phyloP scores from a whole-genome alignment of 1,140 invertebrate species.

The Aporrectodea caliginosa region DNA sequence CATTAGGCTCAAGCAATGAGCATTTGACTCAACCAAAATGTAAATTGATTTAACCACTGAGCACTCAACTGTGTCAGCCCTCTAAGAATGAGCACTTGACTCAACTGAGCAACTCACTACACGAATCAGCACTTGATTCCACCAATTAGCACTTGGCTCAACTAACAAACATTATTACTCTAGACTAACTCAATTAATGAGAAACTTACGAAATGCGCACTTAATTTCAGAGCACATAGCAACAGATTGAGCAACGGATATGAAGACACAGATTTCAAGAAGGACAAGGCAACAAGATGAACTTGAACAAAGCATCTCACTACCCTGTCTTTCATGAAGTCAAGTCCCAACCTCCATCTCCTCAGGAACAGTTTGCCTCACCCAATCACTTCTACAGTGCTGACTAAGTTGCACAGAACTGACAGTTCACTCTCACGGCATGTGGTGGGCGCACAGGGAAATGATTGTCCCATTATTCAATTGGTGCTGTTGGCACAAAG shows the following conservation, averaged over 20 bases:
- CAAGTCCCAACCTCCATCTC: too few species aligned
- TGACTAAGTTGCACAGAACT: not conserved
- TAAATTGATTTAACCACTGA: too few species aligned
- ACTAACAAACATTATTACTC: not conserved
- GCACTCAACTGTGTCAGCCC: too few species aligned
- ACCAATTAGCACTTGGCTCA: not conserved
- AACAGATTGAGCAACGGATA: not conserved
- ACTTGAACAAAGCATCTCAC: not conserved
- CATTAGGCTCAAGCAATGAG: too few species aligned
- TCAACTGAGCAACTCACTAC: too few species aligned
- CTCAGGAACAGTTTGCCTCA: too few species aligned
- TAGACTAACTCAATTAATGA: not conserved
- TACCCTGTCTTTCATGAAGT: not conserved
- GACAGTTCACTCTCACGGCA: not conserved
- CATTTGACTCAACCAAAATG: too few species aligned
- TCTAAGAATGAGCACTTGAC: too few species aligned
- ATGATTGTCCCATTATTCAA: too few species aligned
- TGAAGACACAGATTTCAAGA: not conserved
- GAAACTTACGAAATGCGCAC: not conserved
- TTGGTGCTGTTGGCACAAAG: not conserved
- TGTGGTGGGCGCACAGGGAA: not conserved
- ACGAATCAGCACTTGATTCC: not conserved
- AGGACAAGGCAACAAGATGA: not conserved
- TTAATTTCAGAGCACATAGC: not conserved
- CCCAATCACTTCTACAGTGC: too few species aligned